Conservation (phyloP, 2,888 invertebrate species). For the Drosophila heteroneura region DNA sequence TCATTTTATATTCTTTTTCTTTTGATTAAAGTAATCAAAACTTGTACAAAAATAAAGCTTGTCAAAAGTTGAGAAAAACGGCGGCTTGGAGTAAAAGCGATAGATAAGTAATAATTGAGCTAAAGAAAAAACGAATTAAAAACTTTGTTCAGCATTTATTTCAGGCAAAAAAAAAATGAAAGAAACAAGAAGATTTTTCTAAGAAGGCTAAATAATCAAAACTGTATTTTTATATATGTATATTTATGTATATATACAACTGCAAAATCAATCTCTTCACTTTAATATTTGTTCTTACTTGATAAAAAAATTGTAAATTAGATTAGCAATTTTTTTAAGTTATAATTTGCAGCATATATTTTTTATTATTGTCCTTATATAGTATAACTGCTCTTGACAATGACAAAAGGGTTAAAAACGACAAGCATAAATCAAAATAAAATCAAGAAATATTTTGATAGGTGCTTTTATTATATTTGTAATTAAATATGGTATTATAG, state of each 20-base stretch:
- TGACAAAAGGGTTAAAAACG: too few species aligned
- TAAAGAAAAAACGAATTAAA: neutral
- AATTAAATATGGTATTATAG: neutral
- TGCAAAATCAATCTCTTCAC: too few species aligned
- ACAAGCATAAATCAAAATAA: too few species aligned
- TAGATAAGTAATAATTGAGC: conserved; percentile 3
- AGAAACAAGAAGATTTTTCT: neutral
- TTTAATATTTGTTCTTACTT: too few species aligned
- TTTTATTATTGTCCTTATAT: too few species aligned
- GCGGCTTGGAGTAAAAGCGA: neutral
- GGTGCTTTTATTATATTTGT: too few species aligned
- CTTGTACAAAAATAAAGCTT: conserved; percentile 29
- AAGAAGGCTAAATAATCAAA: neutral
- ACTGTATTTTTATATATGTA: neutral
- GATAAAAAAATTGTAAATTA: too few species aligned
- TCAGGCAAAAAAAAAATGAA: neutral
- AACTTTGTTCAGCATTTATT: neutral
- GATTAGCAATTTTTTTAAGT: too few species aligned
- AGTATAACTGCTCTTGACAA: too few species aligned
- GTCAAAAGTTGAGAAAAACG: conserved; percentile 4
- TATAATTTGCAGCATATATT: too few species aligned
- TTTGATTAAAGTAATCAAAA: conserved; percentile 56
- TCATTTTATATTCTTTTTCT: neutral
- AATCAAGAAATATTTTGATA: too few species aligned
- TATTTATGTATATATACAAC: neutral